Evolutionary conservation across 2,888 invertebrate species (phyloP).

Genomic region (Volucella zonaria): DNA sequence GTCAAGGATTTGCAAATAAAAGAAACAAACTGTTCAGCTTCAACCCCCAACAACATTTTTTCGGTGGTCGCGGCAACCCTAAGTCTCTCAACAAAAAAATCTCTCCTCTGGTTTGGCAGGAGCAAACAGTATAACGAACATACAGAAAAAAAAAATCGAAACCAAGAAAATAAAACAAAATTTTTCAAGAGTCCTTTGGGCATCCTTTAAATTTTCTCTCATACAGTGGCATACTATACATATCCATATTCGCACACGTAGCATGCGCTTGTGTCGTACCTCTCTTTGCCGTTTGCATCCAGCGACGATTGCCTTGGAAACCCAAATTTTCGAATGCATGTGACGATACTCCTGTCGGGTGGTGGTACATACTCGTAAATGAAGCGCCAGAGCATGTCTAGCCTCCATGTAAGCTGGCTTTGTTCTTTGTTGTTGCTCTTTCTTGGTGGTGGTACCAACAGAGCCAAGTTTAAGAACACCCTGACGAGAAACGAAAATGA

Average conservation of each 20-base stretch:
- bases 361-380: conserved; percentile 5
- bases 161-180: conserved; percentile 21
- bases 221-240: background rate
- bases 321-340: conserved; percentile 61
- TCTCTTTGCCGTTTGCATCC: conserved; percentile 5
- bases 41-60: no score
- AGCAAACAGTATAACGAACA: conserved; percentile 27
- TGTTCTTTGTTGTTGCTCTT: conserved; percentile 5
- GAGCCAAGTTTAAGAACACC: no score
- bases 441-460: no score
- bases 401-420: background rate
- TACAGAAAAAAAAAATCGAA: conserved; percentile 1
- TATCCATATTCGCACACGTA: background rate
- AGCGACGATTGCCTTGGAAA: conserved; percentile 24
- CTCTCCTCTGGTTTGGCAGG: conserved; percentile 32
- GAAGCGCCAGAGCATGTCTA: conserved; percentile 37
- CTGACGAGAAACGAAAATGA: no score
- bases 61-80: no score
- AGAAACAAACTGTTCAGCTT: no score
- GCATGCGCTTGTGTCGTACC: background rate
- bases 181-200: conserved; percentile 51
- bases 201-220: conserved; percentile 46
- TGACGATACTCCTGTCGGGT: conserved; percentile 42
- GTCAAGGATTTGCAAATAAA: no score
- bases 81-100: background rate